Evolutionary conservation across 64 coral and sea anemone genomes (phyloP).

Genomic region (Stichodactyla helianthus): DNA sequence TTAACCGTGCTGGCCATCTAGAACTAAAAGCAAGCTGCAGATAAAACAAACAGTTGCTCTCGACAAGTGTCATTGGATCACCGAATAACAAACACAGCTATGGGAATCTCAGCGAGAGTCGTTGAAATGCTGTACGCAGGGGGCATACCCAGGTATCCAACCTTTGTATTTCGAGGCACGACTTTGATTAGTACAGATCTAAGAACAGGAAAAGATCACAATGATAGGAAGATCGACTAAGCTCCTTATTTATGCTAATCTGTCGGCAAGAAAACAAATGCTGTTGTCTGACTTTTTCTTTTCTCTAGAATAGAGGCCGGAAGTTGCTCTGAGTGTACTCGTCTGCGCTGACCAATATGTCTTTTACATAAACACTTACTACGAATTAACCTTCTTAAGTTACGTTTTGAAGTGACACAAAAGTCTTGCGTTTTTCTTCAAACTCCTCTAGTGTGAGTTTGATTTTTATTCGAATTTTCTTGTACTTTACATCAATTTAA

Average conservation of each 20-base stretch:
- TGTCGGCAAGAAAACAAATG: constrained; percentile 36
- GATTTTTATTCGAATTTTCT: not conserved
- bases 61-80: constrained; percentile 4
- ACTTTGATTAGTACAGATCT: constrained; percentile 3
- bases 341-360: constrained; percentile 52
- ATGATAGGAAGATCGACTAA: constrained; percentile 19
- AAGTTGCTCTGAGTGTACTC: constrained; percentile 44
- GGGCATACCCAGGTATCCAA: not conserved
- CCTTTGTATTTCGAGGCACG: not conserved
- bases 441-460: not conserved
- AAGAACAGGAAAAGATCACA: constrained; percentile 19
- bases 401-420: not conserved
- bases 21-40: not conserved
- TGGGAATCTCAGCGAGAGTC: not conserved
- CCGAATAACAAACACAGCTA: not conserved
- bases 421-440: not conserved
- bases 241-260: constrained; percentile 39
- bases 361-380: constrained; percentile 27
- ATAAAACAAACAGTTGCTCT: not conserved
- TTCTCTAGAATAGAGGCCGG: constrained; percentile 54
- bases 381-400: not conserved
- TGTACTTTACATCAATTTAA: not conserved
- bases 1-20: not conserved
- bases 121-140: not conserved
- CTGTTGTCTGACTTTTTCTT: constrained; percentile 58